Conservation (phyloP, 2,113 vertebrate genomes). For the Zosterops japonicus region DNA sequence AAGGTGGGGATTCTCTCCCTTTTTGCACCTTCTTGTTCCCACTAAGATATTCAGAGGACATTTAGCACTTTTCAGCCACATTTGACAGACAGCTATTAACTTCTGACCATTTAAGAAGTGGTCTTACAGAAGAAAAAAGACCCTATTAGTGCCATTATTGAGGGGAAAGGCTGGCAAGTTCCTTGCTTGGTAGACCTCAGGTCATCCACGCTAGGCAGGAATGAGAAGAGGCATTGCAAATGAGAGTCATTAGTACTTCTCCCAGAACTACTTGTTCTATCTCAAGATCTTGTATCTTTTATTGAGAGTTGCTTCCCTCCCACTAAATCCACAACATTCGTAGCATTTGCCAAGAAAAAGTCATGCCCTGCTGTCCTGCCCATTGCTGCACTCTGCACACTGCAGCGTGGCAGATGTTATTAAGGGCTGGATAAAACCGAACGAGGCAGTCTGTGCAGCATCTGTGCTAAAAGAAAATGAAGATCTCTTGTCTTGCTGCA, state of each 20-base stretch:
- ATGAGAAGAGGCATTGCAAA: not conserved
- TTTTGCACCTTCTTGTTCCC: not conserved
- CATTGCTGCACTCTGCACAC: not conserved
- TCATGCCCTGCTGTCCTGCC: not conserved
- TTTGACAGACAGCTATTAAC: not conserved
- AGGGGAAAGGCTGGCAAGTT: not conserved
- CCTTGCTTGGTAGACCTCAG: not conserved
- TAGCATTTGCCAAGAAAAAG: not conserved
- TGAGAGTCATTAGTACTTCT: not conserved
- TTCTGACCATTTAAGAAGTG: not conserved
- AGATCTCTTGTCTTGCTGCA: not conserved
- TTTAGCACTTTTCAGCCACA: not conserved
- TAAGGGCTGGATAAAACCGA: not conserved
- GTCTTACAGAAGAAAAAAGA: not conserved
- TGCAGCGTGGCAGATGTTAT: not conserved
- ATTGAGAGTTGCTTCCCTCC: not conserved
- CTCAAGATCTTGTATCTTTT: not conserved
- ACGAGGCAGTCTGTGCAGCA: not conserved
- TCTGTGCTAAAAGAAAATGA: not conserved
- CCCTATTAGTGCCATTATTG: not conserved
- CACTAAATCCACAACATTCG: not conserved
- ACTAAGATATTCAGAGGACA: not conserved
- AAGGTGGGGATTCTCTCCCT: not conserved
- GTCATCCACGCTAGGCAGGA: not conserved
- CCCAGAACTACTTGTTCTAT: constrained; percentile 11